Conservation (phyloP, 2,888 invertebrate species). For the Polylopha cassiicola region DNA sequence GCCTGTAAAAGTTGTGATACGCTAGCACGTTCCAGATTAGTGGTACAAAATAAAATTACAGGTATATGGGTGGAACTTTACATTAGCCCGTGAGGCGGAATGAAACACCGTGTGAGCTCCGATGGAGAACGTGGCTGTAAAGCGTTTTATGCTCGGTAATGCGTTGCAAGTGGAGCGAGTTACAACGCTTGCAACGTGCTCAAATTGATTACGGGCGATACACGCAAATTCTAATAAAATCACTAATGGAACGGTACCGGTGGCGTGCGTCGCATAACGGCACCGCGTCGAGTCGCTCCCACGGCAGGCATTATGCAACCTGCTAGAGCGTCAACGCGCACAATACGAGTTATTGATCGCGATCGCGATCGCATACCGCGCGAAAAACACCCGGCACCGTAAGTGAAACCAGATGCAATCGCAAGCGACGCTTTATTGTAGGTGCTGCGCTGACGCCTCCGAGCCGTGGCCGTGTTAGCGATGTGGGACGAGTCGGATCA, state of each 20-base stretch:
- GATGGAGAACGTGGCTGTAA: slow-evolving; percentile 46
- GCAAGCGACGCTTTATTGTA: slow-evolving; percentile 26
- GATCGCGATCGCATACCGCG: slow-evolving; percentile 44
- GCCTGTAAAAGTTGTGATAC: slow-evolving; percentile 43
- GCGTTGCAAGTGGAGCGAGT: slow-evolving; percentile 58
- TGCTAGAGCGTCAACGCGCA: slow-evolving; percentile 46
- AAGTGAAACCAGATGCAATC: slow-evolving; percentile 45
- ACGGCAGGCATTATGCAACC: slow-evolving; percentile 72
- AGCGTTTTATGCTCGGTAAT: slow-evolving; percentile 56
- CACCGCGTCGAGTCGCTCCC: slow-evolving; percentile 55
- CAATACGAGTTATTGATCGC: slow-evolving; percentile 56
- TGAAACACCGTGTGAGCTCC: slow-evolving; percentile 51
- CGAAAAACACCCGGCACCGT: slow-evolving; percentile 54
- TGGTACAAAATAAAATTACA: slow-evolving; percentile 41
- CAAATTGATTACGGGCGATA: slow-evolving; percentile 70
- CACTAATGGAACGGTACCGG: slow-evolving; percentile 72
- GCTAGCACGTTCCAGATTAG: slow-evolving; percentile 42
- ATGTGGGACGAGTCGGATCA: slow-evolving; percentile 19
- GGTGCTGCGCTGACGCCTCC: slow-evolving; percentile 26
- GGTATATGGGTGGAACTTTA: slow-evolving; percentile 40
- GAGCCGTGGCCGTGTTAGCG: slow-evolving; percentile 1
- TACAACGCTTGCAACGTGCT: slow-evolving; percentile 50
- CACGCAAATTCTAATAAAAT: slow-evolving; percentile 75
- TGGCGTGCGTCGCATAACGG: slow-evolving; percentile 75
- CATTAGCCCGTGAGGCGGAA: slow-evolving; percentile 37